These are phyloP conservation scores for Clupea harengus DNA, from an alignment of 2,113 vertebrate genomes.

Conservation along the genomic window DNA sequence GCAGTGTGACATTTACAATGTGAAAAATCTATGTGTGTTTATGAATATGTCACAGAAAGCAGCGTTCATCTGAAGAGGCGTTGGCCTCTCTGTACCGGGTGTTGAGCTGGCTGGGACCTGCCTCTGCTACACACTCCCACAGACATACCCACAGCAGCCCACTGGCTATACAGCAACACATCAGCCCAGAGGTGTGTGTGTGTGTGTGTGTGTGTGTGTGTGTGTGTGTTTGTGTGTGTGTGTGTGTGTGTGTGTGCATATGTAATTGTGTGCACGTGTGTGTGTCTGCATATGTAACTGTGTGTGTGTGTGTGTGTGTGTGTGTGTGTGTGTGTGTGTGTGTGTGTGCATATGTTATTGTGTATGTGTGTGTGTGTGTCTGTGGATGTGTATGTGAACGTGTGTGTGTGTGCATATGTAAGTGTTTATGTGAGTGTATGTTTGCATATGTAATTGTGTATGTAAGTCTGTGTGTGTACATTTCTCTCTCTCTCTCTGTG, in stretches of 20 bases:
- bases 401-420: neutral
- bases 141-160: constrained; percentile 64
- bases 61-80: constrained; percentile 54
- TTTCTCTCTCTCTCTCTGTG: too few species aligned
- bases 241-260: neutral
- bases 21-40: neutral
- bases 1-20: too few species aligned
- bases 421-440: neutral
- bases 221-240: neutral
- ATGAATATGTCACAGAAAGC: constrained; percentile 50
- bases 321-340: neutral
- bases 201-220: neutral
- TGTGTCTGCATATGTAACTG: neutral
- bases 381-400: neutral
- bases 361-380: neutral
- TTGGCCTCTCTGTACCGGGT: constrained; percentile 69
- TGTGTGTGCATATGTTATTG: neutral
- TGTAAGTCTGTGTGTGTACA: neutral
- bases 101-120: constrained; percentile 70
- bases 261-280: neutral
- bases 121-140: constrained; percentile 63
- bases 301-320: neutral
- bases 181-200: constrained; percentile 61
- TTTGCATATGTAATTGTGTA: neutral
- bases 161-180: constrained; percentile 68